Base-by-base conservation (phyloP, 2,888 invertebrate genomes). In the Oscheius sp. region DNA sequence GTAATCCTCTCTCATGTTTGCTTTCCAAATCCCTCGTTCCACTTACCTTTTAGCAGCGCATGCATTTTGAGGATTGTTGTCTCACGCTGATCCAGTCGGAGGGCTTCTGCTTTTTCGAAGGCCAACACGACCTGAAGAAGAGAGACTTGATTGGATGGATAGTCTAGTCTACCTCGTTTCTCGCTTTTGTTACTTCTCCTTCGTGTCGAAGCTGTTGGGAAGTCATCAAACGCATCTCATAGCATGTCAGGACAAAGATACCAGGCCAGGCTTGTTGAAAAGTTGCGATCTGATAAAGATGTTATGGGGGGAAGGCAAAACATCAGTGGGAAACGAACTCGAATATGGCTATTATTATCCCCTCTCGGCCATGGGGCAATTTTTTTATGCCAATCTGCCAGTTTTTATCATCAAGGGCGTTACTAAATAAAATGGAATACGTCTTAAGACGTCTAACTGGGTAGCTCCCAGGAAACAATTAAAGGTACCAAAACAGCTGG, bases 11-110 rank as follows among this genome's bases (percentile, higher is more conserved):
- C 41, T 26, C 14, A 59, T 17, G 44, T 44, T 44, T 17, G 14
- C 28, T 44, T 44, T n/a, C n/a, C n/a, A n/a, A n/a, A n/a, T n/a
- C n/a, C n/a, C n/a, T n/a, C n/a, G n/a, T n/a, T n/a, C n/a, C 30
- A 68, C 64, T 30, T 22, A 80, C 80, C 77, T 71, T 77, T 79
- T 24, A 76, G 44, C 41, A 82, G 38, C 1, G 67, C 49, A 32
- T 78, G 65, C 41, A 73, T 45, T 44, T 77, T 78, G 56, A 82
- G 59, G 17, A 81, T 28, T 45, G 56, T 59, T 56, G 70, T 74
- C 67, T 82, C 82, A 9, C 72, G 65, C 14, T 59, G 22, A 49
- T 81, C 80, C 36, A 77, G 62, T 20, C 68, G 49, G 6, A 82
- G 66, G 24, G 51, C 50, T 47, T 79, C 80, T 9, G 80, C 57